Base-by-base conservation (phyloP, 2,888 invertebrate genomes). In the Heteromyza rotundicornis region DNA sequence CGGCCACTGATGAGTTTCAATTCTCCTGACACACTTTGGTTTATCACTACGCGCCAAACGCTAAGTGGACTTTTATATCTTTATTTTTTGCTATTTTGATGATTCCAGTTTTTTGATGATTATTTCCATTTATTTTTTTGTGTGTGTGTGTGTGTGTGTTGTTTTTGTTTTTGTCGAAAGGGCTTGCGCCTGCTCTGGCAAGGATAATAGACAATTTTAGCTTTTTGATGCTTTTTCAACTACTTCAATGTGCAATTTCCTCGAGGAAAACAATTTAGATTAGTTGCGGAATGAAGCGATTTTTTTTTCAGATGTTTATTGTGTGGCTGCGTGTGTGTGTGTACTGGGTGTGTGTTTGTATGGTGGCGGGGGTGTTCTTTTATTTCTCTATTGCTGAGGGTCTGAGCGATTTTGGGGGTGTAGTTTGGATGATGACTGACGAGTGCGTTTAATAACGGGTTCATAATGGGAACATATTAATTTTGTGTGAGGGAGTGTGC, bases 391-490 rank as follows among this genome's bases (percentile, higher is more conserved):
- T n/a, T n/a, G n/a, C 32, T 32, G 32, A 32, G 32, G 32, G 32
- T 32, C 7, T 32, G 7, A 32, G 32, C 32, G 12, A 32, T 32
- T 5, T 32, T 32, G 32, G 5, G 32, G 7, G 5, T 12, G 32
- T 32, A 32, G 32, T 40, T 40, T 14, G 40, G 20, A 22, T 49
- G 49, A 49, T 32, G 47, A 57, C 23, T 19, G 36, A 32, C 35
- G 19, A 23, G 56, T 47, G 57, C 47, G 44, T 50, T 59, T 60
- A 58, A 62, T 65, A 60, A 61, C 59, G 35, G 57, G 59, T 59
- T 59, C 60, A 53, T 60, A 59, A 65, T 63, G 63, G 62, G 52
- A 58, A 56, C 60, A 60, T 59, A 65, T 65, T 65, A 65, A 63
- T 65, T 62, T 61, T 56, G 27, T 54, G 40, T 8, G 14, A 3